Conservation (phyloP, 2,797 vertebrate genomes). For the Paguma larvata region DNA sequence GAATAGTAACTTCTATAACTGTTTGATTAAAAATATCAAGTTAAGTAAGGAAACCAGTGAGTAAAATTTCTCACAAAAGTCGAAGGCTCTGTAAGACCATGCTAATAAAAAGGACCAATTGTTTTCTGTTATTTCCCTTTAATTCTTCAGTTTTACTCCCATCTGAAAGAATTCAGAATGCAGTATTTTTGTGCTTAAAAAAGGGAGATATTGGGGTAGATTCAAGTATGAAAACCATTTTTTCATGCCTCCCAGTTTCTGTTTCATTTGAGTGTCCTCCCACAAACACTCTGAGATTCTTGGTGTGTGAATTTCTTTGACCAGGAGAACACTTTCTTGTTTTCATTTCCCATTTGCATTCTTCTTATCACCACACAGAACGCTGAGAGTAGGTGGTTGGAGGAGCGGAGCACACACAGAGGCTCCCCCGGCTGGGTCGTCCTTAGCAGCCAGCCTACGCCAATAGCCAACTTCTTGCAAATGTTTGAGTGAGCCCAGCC, state of each 20-base stretch:
- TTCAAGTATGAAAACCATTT: neutral
- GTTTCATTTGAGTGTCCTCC: neutral
- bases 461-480: neutral
- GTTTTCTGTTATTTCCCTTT: neutral
- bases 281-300: neutral
- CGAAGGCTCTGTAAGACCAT: neutral
- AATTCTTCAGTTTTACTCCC: neutral
- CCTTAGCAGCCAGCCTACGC: rapidly evolving
- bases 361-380: neutral
- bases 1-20: neutral
- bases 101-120: neutral
- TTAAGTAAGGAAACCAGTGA: neutral
- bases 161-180: neutral
- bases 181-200: neutral
- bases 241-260: neutral
- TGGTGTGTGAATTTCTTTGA: neutral
- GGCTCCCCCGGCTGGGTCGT: neutral
- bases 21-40: neutral
- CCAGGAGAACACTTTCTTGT: neutral
- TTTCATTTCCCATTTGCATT: neutral
- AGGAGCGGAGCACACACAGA: neutral
- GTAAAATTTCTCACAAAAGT: neutral
- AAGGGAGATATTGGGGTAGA: neutral
- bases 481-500: neutral
- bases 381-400: neutral